Evolutionary conservation across 2,888 invertebrate species (phyloP).

Genomic region (Euphydryas editha): DNA sequence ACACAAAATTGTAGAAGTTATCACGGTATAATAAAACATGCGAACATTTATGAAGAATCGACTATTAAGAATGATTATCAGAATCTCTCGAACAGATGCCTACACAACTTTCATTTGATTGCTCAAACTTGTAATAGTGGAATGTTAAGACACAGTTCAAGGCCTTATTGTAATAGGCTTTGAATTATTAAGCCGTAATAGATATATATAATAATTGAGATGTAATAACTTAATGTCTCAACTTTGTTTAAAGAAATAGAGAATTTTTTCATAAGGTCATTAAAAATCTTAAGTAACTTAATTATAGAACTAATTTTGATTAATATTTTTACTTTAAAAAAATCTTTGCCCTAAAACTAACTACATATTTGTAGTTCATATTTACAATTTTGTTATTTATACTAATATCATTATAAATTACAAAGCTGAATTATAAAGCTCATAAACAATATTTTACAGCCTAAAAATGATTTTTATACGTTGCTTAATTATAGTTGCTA

Average conservation of each 20-base stretch:
- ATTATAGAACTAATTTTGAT: too few relatives aligned
- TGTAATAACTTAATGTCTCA: conserved; percentile 8
- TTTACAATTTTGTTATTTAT: too few relatives aligned
- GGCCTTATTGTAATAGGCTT: conserved; percentile 1
- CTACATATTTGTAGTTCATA: too few relatives aligned
- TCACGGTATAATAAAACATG: background rate
- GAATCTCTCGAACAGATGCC: conserved; percentile 18
- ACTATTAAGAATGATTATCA: conserved; percentile 20
- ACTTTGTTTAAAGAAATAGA: conserved; percentile 8
- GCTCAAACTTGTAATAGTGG: conserved; percentile 6
- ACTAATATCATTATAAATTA: too few relatives aligned
- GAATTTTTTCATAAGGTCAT: background rate
- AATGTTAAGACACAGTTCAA: conserved; percentile 14
- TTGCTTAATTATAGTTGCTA: too few relatives aligned
- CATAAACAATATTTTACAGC: too few relatives aligned
- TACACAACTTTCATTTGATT: conserved; percentile 19
- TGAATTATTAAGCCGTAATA: conserved; percentile 17
- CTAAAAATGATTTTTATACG: too few relatives aligned
- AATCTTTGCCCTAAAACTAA: too few relatives aligned
- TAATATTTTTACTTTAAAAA: too few relatives aligned
- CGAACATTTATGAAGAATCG: background rate
- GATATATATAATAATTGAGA: conserved; percentile 21
- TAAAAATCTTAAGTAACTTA: background rate
- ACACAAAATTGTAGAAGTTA: background rate
- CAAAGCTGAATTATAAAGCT: too few relatives aligned